Conservation (phyloP, 1,140 invertebrate species). For the Solenopsis invicta region DNA sequence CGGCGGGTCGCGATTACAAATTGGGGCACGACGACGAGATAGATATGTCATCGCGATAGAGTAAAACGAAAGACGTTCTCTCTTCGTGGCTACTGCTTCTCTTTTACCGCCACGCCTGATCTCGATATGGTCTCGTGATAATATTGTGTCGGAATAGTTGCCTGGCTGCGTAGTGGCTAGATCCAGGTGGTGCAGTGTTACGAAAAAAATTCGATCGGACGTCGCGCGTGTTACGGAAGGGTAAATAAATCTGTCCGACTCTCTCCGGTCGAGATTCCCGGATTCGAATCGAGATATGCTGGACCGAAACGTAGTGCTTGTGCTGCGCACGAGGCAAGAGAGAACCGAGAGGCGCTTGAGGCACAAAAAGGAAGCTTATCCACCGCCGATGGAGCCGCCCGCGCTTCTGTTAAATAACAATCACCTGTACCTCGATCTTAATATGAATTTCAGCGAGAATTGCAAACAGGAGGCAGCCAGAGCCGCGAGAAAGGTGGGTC, state of each 20-base stretch:
- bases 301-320: slow-evolving; percentile 78
- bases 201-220: neutral
- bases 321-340: slow-evolving; percentile 79
- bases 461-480: slow-evolving; percentile 62
- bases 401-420: slow-evolving; percentile 78
- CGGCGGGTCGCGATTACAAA: slow-evolving; percentile 31
- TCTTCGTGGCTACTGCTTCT: neutral
- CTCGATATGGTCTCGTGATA: neutral
- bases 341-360: slow-evolving; percentile 79
- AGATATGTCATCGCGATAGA: slow-evolving; percentile 14
- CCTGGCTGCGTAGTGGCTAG: slow-evolving; percentile 23
- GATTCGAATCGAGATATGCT: slow-evolving; percentile 71
- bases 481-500: slow-evolving; percentile 63
- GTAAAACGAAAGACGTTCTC: neutral
- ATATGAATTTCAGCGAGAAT: slow-evolving; percentile 77
- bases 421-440: slow-evolving; percentile 77
- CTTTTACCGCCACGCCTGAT: neutral
- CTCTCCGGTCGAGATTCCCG: neutral
- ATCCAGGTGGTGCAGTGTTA: neutral
- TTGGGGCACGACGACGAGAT: neutral
- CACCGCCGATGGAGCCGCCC: slow-evolving; percentile 77
- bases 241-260: neutral
- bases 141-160: neutral
- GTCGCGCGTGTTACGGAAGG: neutral
- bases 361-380: slow-evolving; percentile 79